phyloP scores from a whole-genome alignment of 1,140 invertebrate genomes.

The Triops cancriformis region DNA sequence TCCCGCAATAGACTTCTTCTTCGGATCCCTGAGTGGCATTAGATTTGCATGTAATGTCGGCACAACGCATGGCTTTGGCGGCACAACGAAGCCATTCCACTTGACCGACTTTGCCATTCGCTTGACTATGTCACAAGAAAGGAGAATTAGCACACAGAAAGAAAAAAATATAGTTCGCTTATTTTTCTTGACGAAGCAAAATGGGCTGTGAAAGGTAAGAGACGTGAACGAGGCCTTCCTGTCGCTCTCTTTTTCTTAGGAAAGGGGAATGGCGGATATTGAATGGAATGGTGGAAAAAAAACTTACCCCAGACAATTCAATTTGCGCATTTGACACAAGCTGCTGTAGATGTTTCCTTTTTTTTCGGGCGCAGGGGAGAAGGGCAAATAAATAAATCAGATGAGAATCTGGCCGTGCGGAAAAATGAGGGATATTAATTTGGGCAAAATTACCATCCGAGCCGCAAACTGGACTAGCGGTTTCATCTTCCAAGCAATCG shows the following conservation, averaged over 20 bases:
- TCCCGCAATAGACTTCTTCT: constrained; percentile 58
- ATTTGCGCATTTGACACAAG: constrained; percentile 79
- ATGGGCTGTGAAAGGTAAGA: background rate
- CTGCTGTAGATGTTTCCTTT: constrained; percentile 62
- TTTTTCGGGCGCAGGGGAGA: too few species aligned
- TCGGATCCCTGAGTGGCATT: constrained; percentile 70
- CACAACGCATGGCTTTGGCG: constrained; percentile 58
- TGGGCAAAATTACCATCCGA: constrained; percentile 55
- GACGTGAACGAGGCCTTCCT: background rate
- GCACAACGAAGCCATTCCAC: constrained; percentile 68
- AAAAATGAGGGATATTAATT: constrained; percentile 4
- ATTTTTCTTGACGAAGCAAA: background rate
- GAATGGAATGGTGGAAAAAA: constrained; percentile 8
- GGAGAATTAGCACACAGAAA: background rate
- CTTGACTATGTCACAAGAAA: constrained; percentile 28
- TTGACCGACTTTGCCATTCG: constrained; percentile 46
- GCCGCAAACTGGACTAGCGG: constrained; percentile 63
- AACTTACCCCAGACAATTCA: constrained; percentile 70
- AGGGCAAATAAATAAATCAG: background rate
- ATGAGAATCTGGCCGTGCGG: background rate
- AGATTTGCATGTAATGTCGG: constrained; percentile 50
- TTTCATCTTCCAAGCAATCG: constrained; percentile 52
- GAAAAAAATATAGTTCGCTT: too few species aligned
- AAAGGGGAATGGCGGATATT: background rate
- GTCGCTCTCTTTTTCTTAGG: background rate